These are phyloP conservation scores for Herminia tarsipennalis DNA, from an alignment of 2,888 invertebrate genomes.

Conservation along the genomic window DNA sequence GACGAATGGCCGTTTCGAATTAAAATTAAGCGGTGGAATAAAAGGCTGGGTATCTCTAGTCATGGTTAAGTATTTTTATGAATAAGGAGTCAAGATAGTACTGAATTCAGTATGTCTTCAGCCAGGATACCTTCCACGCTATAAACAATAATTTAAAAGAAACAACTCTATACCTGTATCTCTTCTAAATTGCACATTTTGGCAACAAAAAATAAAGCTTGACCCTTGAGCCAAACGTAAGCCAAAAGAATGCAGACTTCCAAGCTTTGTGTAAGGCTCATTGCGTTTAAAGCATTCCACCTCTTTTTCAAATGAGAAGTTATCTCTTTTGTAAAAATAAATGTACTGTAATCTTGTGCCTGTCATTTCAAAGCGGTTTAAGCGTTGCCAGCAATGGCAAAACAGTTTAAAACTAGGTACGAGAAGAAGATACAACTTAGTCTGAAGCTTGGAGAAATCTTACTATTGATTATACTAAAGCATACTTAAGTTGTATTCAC, in stretches of 20 bases:
- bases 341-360: not conserved
- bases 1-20: slow-evolving; percentile 24
- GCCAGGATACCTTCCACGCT: not conserved
- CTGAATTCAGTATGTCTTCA: not conserved
- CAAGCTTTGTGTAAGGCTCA: too few relatives aligned
- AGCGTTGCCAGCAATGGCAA: not conserved
- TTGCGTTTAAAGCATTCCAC: too few relatives aligned
- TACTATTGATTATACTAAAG: too few relatives aligned
- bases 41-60: slow-evolving; percentile 5
- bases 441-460: too few relatives aligned
- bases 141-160: too few relatives aligned
- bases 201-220: not conserved
- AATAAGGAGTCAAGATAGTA: not conserved
- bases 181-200: too few relatives aligned
- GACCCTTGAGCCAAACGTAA: not conserved
- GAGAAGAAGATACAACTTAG: not conserved
- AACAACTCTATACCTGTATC: too few relatives aligned
- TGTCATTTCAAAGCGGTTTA: not conserved
- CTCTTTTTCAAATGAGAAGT: not conserved
- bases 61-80: not conserved
- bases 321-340: not conserved
- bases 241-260: too few relatives aligned
- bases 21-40: slow-evolving; percentile 20
- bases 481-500: too few relatives aligned
- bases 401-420: not conserved